Percentiles rank a stretch among this genome's conserved stretches.
Conservation (phyloP, 2,797 vertebrate species). For the Gallirallus australis region DNA sequence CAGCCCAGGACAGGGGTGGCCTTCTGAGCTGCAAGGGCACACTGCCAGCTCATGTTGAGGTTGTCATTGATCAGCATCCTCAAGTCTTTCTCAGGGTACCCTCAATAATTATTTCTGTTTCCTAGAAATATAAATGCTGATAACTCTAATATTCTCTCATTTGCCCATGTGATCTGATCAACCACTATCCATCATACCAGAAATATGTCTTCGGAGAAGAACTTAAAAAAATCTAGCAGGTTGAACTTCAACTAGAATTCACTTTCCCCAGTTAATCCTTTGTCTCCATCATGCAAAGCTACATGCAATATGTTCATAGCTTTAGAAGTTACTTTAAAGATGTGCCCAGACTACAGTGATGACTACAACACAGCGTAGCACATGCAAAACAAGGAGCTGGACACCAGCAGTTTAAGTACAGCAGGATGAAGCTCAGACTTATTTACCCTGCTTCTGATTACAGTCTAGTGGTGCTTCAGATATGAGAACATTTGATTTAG, state of each 20-base stretch:
- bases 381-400: not conserved
- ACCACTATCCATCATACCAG: not conserved
- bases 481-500: not conserved
- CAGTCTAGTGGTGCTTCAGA: not conserved
- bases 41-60: no score
- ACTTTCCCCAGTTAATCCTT: not conserved
- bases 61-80: no score
- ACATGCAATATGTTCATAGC: not conserved
- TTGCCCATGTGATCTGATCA: not conserved
- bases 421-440: not conserved
- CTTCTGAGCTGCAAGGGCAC: no score
- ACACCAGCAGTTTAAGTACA: not conserved
- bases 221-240: not conserved
- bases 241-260: not conserved
- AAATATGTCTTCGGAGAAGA: not conserved
- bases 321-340: not conserved
- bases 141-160: not conserved
- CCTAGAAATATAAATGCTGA: not conserved
- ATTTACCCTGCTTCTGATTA: not conserved
- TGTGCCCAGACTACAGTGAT: no score
- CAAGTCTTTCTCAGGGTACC: no score
- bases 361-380: not conserved
- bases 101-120: not conserved
- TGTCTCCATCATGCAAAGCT: not conserved
- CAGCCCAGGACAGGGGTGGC: no score